These are phyloP conservation scores for Saccopteryx leptura DNA, from an alignment of 2,113 vertebrate species.

Conservation along the genomic window DNA sequence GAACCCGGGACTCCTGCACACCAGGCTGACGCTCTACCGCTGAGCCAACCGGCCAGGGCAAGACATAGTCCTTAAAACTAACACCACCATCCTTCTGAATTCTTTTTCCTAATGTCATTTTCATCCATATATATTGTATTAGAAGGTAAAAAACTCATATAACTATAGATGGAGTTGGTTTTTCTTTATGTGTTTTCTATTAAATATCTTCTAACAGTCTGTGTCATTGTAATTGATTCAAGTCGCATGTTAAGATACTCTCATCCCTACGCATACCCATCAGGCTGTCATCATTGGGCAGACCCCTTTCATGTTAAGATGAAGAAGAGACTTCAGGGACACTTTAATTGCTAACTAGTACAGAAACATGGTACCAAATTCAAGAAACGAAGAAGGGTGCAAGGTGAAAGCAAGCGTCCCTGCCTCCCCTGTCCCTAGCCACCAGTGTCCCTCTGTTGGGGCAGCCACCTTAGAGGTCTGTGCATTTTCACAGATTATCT, in stretches of 20 bases:
- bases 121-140: background rate
- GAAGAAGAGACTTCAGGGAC: background rate
- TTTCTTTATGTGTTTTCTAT: constrained; percentile 30
- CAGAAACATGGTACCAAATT: background rate
- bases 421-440: background rate
- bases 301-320: background rate
- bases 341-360: background rate
- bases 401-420: background rate
- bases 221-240: background rate
- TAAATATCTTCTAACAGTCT: background rate
- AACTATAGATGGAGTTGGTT: background rate
- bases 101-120: background rate
- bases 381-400: background rate
- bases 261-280: too few species aligned
- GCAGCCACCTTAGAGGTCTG: background rate
- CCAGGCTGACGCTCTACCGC: too few species aligned
- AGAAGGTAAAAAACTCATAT: background rate
- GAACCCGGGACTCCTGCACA: too few species aligned
- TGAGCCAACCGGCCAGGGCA: background rate
- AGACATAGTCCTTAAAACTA: background rate
- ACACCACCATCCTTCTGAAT: background rate
- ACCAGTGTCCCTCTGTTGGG: background rate
- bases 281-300: background rate
- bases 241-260: background rate
- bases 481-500: background rate